Conservation (phyloP, 92 coral and sea anemone genomes). For the Ricordea florida region DNA sequence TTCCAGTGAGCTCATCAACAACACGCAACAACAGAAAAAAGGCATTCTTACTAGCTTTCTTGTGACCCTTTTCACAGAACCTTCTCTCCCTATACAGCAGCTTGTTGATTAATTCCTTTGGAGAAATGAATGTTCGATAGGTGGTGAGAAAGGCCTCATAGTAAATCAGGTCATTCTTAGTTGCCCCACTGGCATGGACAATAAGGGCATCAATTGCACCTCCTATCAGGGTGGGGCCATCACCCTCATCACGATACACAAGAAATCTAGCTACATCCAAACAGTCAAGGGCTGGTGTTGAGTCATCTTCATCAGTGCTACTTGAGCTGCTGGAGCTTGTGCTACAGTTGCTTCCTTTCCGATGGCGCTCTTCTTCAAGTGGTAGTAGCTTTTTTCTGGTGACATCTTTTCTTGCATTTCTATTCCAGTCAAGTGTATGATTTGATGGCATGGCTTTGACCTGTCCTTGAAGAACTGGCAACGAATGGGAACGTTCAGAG, state of each 20-base stretch:
- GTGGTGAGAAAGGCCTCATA: conserved; percentile 96
- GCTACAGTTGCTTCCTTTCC: conserved; percentile 59
- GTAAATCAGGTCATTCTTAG: conserved; percentile 88
- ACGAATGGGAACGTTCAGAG: conserved; percentile 30
- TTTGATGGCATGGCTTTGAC: conserved; percentile 4
- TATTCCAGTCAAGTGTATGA: conserved; percentile 63
- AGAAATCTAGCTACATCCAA: conserved; percentile 91
- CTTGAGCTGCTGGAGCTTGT: conserved; percentile 82
- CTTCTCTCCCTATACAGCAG: conserved; percentile 95
- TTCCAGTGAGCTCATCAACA: conserved; percentile 92
- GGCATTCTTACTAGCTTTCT: conserved; percentile 96
- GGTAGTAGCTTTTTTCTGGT: conserved; percentile 78
- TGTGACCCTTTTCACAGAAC: conserved; percentile 88
- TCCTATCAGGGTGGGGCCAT: conserved; percentile 79
- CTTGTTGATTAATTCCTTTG: conserved; percentile 78
- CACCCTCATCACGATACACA: conserved; percentile 84
- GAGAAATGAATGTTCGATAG: conserved; percentile 86
- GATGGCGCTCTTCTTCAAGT: conserved; percentile 63
- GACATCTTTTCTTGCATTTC: conserved; percentile 63
- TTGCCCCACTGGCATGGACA: conserved; percentile 90
- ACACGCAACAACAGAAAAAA: conserved; percentile 88
- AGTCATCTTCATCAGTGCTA: conserved; percentile 84
- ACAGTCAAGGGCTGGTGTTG: conserved; percentile 94
- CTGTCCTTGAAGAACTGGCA: conserved; percentile 23
- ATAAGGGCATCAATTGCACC: conserved; percentile 99